phyloP scores from a whole-genome alignment of 2,797 vertebrate species.

The Merluccius polli region DNA sequence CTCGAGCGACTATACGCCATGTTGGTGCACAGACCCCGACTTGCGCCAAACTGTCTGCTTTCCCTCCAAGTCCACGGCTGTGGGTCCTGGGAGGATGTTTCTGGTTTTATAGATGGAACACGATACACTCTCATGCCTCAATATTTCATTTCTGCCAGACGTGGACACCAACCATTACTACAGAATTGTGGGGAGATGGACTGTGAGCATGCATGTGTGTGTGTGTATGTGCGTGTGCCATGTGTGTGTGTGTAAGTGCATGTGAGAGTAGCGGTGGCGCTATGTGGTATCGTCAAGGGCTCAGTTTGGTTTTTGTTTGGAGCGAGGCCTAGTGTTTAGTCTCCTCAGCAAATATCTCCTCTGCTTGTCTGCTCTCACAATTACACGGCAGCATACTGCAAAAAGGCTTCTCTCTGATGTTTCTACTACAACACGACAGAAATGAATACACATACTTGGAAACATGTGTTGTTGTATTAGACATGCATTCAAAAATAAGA shows the following conservation, averaged over 20 bases:
- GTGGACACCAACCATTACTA: slow-evolving; percentile 75
- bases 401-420: slow-evolving; percentile 39
- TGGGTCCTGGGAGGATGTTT: slow-evolving; percentile 65
- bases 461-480: not conserved
- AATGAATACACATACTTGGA: slow-evolving; percentile 27
- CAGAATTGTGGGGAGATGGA: slow-evolving; percentile 65
- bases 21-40: slow-evolving; percentile 42
- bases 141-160: slow-evolving; percentile 72
- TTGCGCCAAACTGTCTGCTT: slow-evolving; percentile 62
- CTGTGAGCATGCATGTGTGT: slow-evolving; percentile 46
- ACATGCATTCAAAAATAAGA: not conserved
- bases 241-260: slow-evolving; percentile 40
- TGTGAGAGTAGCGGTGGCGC: slow-evolving; percentile 69
- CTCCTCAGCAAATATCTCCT: slow-evolving; percentile 71
- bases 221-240: not conserved
- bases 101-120: slow-evolving; percentile 67
- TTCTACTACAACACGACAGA: slow-evolving; percentile 30
- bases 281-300: slow-evolving; percentile 69
- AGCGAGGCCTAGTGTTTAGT: slow-evolving; percentile 71
- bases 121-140: slow-evolving; percentile 60
- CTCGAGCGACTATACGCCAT: slow-evolving; percentile 35
- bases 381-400: slow-evolving; percentile 52
- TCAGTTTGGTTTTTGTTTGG: slow-evolving; percentile 70
- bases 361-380: slow-evolving; percentile 58
- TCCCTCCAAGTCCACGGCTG: slow-evolving; percentile 54